Evolutionary conservation across 2,888 invertebrate species (phyloP).

Genomic region (Altica lythri): DNA sequence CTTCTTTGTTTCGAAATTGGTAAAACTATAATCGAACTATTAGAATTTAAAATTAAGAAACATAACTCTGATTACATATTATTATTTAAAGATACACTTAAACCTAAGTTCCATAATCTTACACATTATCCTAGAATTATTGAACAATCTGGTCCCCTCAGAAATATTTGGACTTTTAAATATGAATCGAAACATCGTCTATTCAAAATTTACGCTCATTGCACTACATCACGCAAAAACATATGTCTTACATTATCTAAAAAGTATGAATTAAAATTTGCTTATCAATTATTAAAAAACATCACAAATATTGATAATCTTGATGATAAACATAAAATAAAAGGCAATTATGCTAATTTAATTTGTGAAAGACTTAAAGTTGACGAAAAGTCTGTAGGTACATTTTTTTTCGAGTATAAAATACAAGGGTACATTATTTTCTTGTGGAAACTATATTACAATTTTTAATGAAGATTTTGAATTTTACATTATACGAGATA

Average conservation of each 20-base stretch:
- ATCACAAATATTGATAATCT: slow-evolving; percentile 4
- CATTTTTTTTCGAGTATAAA: neutral
- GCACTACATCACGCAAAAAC: slow-evolving; percentile 40
- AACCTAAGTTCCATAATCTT: slow-evolving; percentile 41
- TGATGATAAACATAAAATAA: neutral
- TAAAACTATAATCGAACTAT: neutral
- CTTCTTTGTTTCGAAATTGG: neutral
- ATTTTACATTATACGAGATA: slow-evolving; percentile 8
- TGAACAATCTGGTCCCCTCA: slow-evolving; percentile 2
- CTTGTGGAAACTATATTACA: slow-evolving; percentile 1
- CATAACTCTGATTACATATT: neutral
- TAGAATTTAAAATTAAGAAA: slow-evolving; percentile 6
- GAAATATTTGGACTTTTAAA: slow-evolving; percentile 11
- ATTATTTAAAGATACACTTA: slow-evolving; percentile 27
- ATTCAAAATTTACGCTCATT: slow-evolving; percentile 4
- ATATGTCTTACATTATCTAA: slow-evolving; percentile 38
- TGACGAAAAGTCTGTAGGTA: slow-evolving; percentile 3
- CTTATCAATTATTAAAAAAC: slow-evolving; percentile 14
- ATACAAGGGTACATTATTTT: slow-evolving; percentile 7
- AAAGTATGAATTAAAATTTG: slow-evolving; percentile 18
- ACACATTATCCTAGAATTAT: slow-evolving; percentile 25
- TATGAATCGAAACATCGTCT: slow-evolving; percentile 6
- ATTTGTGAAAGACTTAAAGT: slow-evolving; percentile 5
- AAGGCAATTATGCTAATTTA: slow-evolving; percentile 4
- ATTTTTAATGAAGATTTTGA: slow-evolving; percentile 1